These are phyloP conservation scores for Lepidochitona cinerea DNA, from an alignment of 2,888 invertebrate genomes.

Conservation along the genomic window DNA sequence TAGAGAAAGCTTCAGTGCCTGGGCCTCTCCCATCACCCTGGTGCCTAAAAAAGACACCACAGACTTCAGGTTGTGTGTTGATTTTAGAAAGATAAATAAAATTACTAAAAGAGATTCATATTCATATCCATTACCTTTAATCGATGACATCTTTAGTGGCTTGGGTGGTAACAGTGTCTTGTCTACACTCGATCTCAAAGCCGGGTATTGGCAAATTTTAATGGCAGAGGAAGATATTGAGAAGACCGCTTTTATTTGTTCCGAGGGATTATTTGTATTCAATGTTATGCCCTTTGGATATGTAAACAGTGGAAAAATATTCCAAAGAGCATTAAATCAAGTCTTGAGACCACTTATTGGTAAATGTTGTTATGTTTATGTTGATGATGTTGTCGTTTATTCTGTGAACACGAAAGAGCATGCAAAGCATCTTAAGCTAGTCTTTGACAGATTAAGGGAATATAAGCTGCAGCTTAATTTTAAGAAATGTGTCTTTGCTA, in stretches of 20 bases:
- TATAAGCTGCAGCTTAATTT: background rate
- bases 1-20: background rate
- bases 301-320: background rate
- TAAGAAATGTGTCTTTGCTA: background rate
- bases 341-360: background rate
- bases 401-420: background rate
- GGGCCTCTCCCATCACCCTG: background rate
- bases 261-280: background rate
- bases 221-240: background rate
- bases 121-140: background rate
- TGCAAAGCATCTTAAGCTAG: background rate
- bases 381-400: background rate
- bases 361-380: background rate
- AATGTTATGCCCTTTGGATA: background rate
- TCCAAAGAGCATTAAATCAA: background rate
- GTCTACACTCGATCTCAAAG: background rate
- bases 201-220: background rate
- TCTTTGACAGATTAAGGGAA: background rate
- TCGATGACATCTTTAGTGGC: background rate
- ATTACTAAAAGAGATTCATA: background rate
- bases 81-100: background rate
- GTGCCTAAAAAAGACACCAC: background rate
- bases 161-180: background rate
- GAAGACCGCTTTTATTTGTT: background rate
- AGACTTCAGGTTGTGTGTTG: background rate